phyloP scores from a whole-genome alignment of 2,113 vertebrate species.

The Cairina moschata region DNA sequence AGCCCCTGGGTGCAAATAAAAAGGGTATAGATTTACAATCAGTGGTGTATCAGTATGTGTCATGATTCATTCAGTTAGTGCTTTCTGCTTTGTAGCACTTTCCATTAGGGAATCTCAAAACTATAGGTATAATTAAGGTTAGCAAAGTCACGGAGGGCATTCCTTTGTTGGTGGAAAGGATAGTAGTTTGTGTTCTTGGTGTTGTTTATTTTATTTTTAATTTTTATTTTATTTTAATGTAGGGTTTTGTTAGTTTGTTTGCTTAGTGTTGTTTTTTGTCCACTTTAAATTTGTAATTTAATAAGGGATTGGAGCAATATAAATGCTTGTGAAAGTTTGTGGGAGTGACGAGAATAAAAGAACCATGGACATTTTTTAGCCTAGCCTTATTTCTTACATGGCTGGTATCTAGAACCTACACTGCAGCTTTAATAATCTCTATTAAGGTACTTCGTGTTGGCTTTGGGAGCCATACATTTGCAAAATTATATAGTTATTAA shows the following conservation, averaged over 20 bases:
- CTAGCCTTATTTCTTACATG: neutral
- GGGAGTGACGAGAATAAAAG: neutral
- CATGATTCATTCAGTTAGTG: conserved; percentile 29
- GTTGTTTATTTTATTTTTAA: neutral
- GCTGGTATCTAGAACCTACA: neutral
- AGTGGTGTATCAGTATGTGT: conserved; percentile 30
- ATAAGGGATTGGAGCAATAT: neutral
- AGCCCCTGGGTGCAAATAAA: neutral
- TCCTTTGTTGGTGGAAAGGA: neutral
- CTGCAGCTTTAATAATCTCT: neutral
- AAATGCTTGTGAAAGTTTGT: neutral
- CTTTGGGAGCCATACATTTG: neutral
- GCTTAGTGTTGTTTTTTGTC: neutral
- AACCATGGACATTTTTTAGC: neutral
- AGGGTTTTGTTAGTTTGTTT: too few relatives aligned
- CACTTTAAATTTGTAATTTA: neutral
- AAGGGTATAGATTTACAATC: conserved; percentile 32
- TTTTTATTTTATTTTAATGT: neutral
- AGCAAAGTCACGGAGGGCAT: neutral
- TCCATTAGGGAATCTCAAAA: conserved; percentile 25
- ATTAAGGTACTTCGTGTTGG: neutral
- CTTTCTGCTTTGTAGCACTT: conserved; percentile 25
- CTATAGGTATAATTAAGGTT: conserved; percentile 19
- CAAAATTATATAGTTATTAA: neutral
- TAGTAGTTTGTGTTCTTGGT: neutral